Evolutionary conservation across 1,140 invertebrate genomes (phyloP).

Genomic region (Laodelphax striatellus): DNA sequence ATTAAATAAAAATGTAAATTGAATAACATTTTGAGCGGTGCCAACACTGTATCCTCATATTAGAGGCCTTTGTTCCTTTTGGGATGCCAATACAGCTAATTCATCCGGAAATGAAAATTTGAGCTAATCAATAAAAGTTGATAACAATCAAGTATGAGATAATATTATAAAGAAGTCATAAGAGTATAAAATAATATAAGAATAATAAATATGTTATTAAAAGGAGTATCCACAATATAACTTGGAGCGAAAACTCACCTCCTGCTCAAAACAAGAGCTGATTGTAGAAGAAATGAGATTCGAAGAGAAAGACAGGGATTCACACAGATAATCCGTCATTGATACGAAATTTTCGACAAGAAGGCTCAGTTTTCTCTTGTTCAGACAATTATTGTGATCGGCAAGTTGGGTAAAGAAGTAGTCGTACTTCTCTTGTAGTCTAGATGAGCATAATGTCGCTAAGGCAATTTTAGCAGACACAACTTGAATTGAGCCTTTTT

Average conservation of each 20-base stretch:
- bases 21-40: too few species aligned
- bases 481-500: constrained; percentile 36
- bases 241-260: constrained; percentile 24
- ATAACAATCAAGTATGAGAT: too few species aligned
- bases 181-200: too few species aligned
- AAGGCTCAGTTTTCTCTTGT: constrained; percentile 38
- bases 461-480: constrained; percentile 46
- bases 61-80: too few species aligned
- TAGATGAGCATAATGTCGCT: constrained; percentile 43
- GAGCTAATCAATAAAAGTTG: too few species aligned
- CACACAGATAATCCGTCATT: constrained; percentile 43
- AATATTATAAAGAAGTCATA: too few species aligned
- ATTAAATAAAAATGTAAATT: too few species aligned
- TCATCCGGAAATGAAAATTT: too few species aligned
- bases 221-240: too few species aligned
- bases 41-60: too few species aligned
- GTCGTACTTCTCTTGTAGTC: constrained; percentile 47
- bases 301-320: constrained; percentile 39
- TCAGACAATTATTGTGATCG: constrained; percentile 52
- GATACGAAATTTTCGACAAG: constrained; percentile 40
- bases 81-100: too few species aligned
- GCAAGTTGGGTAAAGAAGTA: constrained; percentile 48
- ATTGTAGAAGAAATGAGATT: constrained; percentile 40
- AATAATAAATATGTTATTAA: too few species aligned
- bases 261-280: constrained; percentile 47